phyloP scores from a whole-genome alignment of 30 jellyfish, hydroid and myxozoan genomes.

The Aurelia coerulea region DNA sequence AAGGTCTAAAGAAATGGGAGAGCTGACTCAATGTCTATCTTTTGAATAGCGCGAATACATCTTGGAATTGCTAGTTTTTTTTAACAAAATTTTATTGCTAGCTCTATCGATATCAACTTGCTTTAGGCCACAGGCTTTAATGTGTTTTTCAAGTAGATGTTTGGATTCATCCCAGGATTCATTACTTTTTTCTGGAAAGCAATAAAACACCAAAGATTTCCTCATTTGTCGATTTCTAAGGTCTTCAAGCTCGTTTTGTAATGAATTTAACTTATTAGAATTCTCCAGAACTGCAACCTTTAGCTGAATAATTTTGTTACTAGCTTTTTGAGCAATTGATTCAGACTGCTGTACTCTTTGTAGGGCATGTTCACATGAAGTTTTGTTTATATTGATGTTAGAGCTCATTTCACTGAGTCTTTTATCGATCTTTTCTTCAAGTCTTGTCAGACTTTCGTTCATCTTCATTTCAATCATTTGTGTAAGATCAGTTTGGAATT shows the following conservation, averaged over 20 bases:
- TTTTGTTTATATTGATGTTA: background rate
- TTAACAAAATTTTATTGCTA: too few relatives aligned
- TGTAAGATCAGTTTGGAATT: background rate
- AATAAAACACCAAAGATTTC: slow-evolving; percentile 10
- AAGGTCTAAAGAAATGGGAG: too few relatives aligned
- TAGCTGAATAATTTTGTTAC: background rate
- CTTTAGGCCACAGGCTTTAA: slow-evolving; percentile 6
- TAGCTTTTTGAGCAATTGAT: background rate
- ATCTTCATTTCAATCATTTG: background rate
- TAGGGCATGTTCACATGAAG: background rate
- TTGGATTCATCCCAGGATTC: slow-evolving; percentile 29
- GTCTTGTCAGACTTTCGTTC: background rate
- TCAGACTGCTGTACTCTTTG: slow-evolving; percentile 1
- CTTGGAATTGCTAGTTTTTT: too few relatives aligned
- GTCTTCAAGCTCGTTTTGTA: too few relatives aligned
- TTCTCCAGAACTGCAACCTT: background rate
- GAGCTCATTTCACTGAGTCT: background rate
- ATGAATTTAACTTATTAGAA: background rate
- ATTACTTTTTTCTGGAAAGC: slow-evolving; percentile 1
- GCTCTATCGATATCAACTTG: background rate
- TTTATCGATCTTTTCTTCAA: background rate
- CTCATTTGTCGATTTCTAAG: slow-evolving; percentile 21
- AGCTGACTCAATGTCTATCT: too few relatives aligned
- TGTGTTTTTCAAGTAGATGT: slow-evolving; percentile 11
- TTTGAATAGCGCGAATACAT: too few relatives aligned